Evolutionary conservation across 2,888 invertebrate genomes (phyloP).

Genomic region (Eupeodes luniger): DNA sequence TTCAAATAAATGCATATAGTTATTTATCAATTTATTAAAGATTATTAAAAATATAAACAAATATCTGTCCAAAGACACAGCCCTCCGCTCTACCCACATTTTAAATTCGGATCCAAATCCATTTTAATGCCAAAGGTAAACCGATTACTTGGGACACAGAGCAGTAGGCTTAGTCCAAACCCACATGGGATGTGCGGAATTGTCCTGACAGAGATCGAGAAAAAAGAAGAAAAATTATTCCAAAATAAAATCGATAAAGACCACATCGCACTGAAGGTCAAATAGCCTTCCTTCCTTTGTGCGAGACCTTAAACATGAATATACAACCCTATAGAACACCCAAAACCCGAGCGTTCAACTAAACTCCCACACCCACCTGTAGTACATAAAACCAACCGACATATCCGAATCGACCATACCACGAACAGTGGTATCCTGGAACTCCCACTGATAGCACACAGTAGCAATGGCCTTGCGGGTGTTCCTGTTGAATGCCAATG

Average conservation of each 20-base stretch:
- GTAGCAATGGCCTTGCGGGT: constrained; percentile 81
- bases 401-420: constrained; percentile 83
- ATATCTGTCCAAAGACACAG: too few relatives aligned
- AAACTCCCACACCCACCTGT: constrained; percentile 78
- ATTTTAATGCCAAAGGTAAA: constrained; percentile 83
- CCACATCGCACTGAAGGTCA: constrained; percentile 30
- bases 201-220: constrained; percentile 78
- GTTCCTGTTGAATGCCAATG: constrained; percentile 78
- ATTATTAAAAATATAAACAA: background rate
- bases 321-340: background rate
- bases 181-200: constrained; percentile 80
- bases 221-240: constrained; percentile 19
- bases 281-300: background rate
- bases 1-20: too few relatives aligned
- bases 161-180: constrained; percentile 81
- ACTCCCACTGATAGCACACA: constrained; percentile 83
- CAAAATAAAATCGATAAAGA: constrained; percentile 39
- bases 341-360: too few relatives aligned
- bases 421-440: constrained; percentile 80
- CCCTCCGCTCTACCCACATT: constrained; percentile 45
- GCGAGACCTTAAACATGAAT: background rate
- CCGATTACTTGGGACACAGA: constrained; percentile 81
- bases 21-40: too few relatives aligned
- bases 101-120: constrained; percentile 81
- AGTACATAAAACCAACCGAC: constrained; percentile 82